Percentiles rank a stretch among this genome's conserved stretches.
phyloP scores from a whole-genome alignment of 2,113 vertebrate species.

The Erpornis zantholeuca region DNA sequence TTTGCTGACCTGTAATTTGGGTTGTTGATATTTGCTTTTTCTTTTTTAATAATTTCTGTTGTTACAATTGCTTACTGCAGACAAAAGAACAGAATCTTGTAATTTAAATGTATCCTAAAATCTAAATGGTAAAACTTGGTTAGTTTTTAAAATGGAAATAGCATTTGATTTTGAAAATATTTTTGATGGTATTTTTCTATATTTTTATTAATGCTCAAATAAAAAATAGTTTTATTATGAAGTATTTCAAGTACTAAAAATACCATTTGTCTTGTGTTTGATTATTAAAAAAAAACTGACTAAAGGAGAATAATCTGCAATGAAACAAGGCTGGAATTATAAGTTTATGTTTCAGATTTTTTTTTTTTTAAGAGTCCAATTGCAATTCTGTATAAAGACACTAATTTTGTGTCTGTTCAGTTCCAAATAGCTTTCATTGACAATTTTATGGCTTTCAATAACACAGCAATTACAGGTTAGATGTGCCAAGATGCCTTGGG shows the following conservation, averaged over 20 bases:
- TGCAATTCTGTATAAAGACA: not conserved
- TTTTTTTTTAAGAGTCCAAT: not conserved
- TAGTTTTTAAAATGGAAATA: not conserved
- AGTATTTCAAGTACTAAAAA: not conserved
- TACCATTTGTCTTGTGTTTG: not conserved
- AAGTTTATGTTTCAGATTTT: not conserved
- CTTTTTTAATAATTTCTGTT: not conserved
- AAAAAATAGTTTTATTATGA: not conserved
- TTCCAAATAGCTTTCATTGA: not conserved
- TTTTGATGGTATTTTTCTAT: not conserved
- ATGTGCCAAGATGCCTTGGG: not conserved
- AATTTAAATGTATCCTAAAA: not conserved
- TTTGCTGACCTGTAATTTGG: not conserved
- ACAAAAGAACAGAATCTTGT: not conserved
- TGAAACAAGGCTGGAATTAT: not conserved
- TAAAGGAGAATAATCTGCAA: not conserved
- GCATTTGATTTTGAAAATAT: not conserved
- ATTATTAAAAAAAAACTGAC: not conserved
- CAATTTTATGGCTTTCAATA: not conserved
- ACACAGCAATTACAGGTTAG: not conserved
- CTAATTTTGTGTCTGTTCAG: not conserved
- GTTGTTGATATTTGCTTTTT: not conserved
- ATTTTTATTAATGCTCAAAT: not conserved
- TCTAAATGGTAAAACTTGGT: not conserved
- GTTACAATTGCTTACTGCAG: not conserved